A percentile compares a stretch with the other conserved stretches of the same genome.
phyloP scores from a whole-genome alignment of 37 sponge, comb jelly and placozoan genomes.

The Chondrosia reniformis region DNA sequence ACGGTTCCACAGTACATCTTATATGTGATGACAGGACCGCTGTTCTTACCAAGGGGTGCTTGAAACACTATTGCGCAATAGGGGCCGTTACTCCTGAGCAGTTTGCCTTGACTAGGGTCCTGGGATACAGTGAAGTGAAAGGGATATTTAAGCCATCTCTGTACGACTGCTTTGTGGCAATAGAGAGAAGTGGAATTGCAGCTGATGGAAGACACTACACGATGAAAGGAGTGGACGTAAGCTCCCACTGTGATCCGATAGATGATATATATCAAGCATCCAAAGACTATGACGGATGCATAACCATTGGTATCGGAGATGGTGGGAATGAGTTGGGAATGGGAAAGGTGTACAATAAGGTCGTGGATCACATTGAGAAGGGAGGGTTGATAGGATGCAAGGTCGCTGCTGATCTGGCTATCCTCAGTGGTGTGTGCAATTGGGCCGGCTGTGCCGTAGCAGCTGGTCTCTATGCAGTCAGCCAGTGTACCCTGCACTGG shows the following conservation, averaged over 20 bases:
- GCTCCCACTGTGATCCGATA: conserved; percentile 48
- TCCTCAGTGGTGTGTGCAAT: conserved; percentile 86
- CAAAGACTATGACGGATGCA: conserved; percentile 10
- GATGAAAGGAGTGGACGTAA: conserved; percentile 64
- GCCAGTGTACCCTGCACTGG: conserved; percentile 68
- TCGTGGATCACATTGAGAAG: conserved; percentile 25
- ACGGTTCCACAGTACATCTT: conserved; percentile 20
- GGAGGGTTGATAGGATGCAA: conserved; percentile 58
- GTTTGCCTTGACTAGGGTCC: background rate
- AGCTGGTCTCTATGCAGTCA: conserved; percentile 58
- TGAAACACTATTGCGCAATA: background rate
- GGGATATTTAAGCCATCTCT: background rate
- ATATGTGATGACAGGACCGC: background rate
- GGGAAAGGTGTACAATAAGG: conserved; percentile 68
- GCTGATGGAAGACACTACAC: conserved; percentile 69
- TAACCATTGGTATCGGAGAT: conserved; percentile 85
- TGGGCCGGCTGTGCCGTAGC: conserved; percentile 91
- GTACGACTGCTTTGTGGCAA: conserved; percentile 75
- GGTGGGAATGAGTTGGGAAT: conserved; percentile 97
- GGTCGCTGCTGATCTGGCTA: conserved; percentile 48
- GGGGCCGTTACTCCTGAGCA: background rate
- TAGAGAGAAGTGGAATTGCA: conserved; percentile 72
- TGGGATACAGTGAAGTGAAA: background rate
- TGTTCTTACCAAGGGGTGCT: background rate
- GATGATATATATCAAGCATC: conserved; percentile 65